Percentiles rank a stretch among this genome's conserved stretches.
phyloP scores from a whole-genome alignment of 1,140 invertebrate genomes.

The Drosophila parvula region DNA sequence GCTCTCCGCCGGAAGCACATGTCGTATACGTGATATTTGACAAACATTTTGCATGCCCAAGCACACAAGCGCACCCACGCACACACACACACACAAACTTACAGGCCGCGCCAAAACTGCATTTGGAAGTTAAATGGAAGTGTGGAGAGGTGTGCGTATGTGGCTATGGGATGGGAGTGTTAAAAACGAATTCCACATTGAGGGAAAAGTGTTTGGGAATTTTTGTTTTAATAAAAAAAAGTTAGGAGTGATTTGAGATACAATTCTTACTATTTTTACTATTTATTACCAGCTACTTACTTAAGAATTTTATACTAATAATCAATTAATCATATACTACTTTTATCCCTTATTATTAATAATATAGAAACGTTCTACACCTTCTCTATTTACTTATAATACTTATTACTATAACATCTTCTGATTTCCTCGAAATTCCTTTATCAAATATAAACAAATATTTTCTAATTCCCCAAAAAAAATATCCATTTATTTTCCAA shows the following conservation, averaged over 20 bases:
- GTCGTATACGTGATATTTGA: slow-evolving; percentile 79
- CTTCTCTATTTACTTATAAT: too few species aligned
- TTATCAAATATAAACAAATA: not conserved
- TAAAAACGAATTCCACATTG: not conserved
- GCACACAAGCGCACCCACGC: slow-evolving; percentile 30
- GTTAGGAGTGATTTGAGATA: too few species aligned
- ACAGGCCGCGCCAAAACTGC: slow-evolving; percentile 37
- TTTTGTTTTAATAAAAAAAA: not conserved
- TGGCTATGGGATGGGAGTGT: not conserved
- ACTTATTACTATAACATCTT: too few species aligned
- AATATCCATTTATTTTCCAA: not conserved
- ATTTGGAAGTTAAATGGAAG: slow-evolving; percentile 50
- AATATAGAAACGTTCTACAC: too few species aligned
- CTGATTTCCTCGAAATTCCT: not conserved
- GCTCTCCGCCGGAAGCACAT: slow-evolving; percentile 60
- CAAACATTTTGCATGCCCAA: slow-evolving; percentile 60
- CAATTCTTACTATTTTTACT: too few species aligned
- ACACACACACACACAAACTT: slow-evolving; percentile 14
- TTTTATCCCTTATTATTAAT: too few species aligned
- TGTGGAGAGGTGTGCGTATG: not conserved
- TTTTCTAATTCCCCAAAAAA: not conserved
- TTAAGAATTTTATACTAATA: too few species aligned
- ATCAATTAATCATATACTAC: too few species aligned
- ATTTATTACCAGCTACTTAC: too few species aligned
- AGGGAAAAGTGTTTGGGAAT: not conserved